Evolutionary conservation across 2,888 invertebrate genomes (phyloP).

Genomic region (Pyrrhia umbra): DNA sequence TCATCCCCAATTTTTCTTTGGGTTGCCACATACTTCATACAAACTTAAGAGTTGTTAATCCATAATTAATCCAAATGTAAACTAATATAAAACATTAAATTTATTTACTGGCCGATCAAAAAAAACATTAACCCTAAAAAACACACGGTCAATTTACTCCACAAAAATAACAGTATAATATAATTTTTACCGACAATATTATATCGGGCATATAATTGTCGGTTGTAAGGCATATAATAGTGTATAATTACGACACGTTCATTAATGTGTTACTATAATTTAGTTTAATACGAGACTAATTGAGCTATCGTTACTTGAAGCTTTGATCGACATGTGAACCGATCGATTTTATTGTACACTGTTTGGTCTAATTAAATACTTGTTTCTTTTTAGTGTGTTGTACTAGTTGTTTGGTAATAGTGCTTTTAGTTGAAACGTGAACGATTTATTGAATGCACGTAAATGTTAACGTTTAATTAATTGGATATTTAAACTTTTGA

Average conservation of each 20-base stretch:
- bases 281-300: slow-evolving; percentile 70
- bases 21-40: background rate
- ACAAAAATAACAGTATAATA: slow-evolving; percentile 37
- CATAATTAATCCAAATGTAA: slow-evolving; percentile 5
- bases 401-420: slow-evolving; percentile 8
- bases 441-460: background rate
- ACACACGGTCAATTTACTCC: slow-evolving; percentile 5
- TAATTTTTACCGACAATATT: slow-evolving; percentile 34
- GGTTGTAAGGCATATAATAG: slow-evolving; percentile 66
- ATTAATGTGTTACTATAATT: slow-evolving; percentile 74
- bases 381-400: slow-evolving; percentile 50
- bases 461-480: too few species aligned
- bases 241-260: slow-evolving; percentile 69
- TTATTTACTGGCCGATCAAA: slow-evolving; percentile 11
- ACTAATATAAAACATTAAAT: slow-evolving; percentile 20
- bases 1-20: background rate
- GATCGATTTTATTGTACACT: slow-evolving; percentile 54
- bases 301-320: slow-evolving; percentile 66
- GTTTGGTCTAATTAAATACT: slow-evolving; percentile 69
- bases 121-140: slow-evolving; percentile 36
- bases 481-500: too few species aligned
- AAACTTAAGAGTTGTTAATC: background rate
- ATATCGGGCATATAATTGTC: slow-evolving; percentile 55
- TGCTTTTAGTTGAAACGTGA: slow-evolving; percentile 4
- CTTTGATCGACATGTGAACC: slow-evolving; percentile 72